Percentiles rank a stretch among this genome's conserved stretches.
Conservation (phyloP, 1,140 invertebrate species). For the Leptoteleia sp. region DNA sequence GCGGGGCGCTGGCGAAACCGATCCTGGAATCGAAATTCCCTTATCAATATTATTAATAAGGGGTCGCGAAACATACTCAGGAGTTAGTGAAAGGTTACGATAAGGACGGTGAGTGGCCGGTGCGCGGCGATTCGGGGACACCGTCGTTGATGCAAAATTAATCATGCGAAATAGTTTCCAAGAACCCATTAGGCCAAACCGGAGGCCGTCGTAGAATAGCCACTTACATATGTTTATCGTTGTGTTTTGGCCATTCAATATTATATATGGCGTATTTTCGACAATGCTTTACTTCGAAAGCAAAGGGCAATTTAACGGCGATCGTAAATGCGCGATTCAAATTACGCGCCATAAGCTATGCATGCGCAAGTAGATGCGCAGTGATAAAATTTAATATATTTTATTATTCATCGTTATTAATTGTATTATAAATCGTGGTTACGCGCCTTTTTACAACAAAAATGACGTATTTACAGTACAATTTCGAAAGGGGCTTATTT, state of each 20-base stretch:
- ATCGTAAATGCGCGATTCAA: constrained; percentile 37
- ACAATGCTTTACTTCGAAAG: constrained; percentile 16
- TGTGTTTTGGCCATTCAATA: constrained; percentile 34
- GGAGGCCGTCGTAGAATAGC: constrained; percentile 49
- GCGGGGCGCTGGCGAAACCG: too few relatives aligned
- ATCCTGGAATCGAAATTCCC: constrained; percentile 7
- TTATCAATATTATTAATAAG: constrained; percentile 71
- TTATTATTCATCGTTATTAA: constrained; percentile 17
- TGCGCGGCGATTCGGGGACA: constrained; percentile 66
- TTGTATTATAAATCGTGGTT: too few relatives aligned
- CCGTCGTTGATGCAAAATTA: constrained; percentile 75
- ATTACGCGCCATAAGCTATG: constrained; percentile 16
- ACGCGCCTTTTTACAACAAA: too few relatives aligned
- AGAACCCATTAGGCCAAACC: constrained; percentile 76
- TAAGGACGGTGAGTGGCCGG: constrained; percentile 67
- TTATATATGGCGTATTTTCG: constrained; percentile 41
- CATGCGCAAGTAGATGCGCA: constrained; percentile 10
- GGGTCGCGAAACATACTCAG: constrained; percentile 40
- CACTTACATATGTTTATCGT: constrained; percentile 59
- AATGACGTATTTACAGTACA: too few relatives aligned
- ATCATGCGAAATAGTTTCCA: constrained; percentile 78
- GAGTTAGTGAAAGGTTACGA: constrained; percentile 66
- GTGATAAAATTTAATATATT: constrained; percentile 23
- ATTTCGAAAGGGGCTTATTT: too few relatives aligned
- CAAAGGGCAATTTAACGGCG: constrained; percentile 2